Evolutionary conservation across 2,113 vertebrate genomes (phyloP).

Genomic region (Equus przewalskii): DNA sequence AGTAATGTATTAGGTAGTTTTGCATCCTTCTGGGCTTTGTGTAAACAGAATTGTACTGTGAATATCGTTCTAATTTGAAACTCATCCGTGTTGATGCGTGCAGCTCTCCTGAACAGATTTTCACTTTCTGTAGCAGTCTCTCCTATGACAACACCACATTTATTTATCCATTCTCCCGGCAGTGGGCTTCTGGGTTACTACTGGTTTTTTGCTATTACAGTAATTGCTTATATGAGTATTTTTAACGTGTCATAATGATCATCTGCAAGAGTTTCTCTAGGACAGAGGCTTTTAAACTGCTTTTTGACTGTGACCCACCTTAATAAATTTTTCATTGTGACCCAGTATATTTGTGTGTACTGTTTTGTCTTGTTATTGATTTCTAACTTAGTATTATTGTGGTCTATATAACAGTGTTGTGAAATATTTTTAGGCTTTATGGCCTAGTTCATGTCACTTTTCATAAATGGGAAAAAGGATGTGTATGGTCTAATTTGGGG

Average conservation of each 20-base stretch:
- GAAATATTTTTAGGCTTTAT: not conserved
- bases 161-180: not conserved
- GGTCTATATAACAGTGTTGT: not conserved
- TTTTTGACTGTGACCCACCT: not conserved
- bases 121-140: not conserved
- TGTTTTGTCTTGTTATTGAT: not conserved
- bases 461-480: not conserved
- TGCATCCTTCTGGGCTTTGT: not conserved
- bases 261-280: not conserved
- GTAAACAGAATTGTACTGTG: not conserved
- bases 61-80: not conserved
- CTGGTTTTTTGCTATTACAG: not conserved
- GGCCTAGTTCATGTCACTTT: not conserved
- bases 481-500: not conserved
- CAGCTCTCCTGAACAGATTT: not conserved
- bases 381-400: not conserved
- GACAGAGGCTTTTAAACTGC: not conserved
- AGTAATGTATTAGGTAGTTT: not conserved
- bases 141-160: fast-evolving
- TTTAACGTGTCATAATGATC: not conserved
- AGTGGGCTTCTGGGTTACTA: not conserved
- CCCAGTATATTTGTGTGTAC: not conserved
- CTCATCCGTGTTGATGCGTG: not conserved
- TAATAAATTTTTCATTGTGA: not conserved
- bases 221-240: not conserved